phyloP scores from a whole-genome alignment of 1,140 invertebrate species.

The Philotrypesis tridentata region DNA sequence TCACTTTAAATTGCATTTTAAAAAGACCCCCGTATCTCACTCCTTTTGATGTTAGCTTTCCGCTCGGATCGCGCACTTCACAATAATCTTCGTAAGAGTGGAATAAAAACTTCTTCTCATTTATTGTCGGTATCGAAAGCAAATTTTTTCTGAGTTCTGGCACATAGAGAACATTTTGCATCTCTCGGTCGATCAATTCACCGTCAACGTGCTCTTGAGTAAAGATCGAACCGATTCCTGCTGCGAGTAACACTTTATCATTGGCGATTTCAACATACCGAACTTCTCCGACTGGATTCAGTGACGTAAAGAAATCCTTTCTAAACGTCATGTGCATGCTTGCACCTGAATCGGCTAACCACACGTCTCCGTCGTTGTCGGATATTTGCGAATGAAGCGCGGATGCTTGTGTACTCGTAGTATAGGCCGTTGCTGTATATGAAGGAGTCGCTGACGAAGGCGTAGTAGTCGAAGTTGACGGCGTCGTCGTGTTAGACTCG shows the following conservation, averaged over 20 bases:
- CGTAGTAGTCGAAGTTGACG: too few species aligned
- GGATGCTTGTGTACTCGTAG: not conserved
- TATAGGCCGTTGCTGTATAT: too few species aligned
- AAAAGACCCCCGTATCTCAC: constrained; percentile 31
- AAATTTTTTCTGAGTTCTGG: constrained; percentile 42
- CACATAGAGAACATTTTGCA: constrained; percentile 39
- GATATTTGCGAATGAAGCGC: not conserved
- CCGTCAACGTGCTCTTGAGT: constrained; percentile 23
- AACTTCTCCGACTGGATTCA: not conserved
- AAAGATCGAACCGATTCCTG: constrained; percentile 39
- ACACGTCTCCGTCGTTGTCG: not conserved
- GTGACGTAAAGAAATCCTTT: not conserved
- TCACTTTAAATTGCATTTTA: constrained; percentile 38
- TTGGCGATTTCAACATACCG: not conserved
- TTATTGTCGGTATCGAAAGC: constrained; percentile 38
- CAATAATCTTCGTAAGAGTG: not conserved
- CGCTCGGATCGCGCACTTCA: constrained; percentile 27
- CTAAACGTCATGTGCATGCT: not conserved
- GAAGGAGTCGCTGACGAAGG: too few species aligned
- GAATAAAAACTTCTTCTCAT: constrained; percentile 20
- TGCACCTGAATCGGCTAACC: not conserved
- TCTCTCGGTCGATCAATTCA: constrained; percentile 2
- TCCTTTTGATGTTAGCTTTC: not conserved
- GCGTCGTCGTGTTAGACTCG: too few species aligned
- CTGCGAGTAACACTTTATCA: not conserved